These are phyloP conservation scores for Aphrophora alni DNA, from an alignment of 2,888 invertebrate genomes.

Conservation along the genomic window DNA sequence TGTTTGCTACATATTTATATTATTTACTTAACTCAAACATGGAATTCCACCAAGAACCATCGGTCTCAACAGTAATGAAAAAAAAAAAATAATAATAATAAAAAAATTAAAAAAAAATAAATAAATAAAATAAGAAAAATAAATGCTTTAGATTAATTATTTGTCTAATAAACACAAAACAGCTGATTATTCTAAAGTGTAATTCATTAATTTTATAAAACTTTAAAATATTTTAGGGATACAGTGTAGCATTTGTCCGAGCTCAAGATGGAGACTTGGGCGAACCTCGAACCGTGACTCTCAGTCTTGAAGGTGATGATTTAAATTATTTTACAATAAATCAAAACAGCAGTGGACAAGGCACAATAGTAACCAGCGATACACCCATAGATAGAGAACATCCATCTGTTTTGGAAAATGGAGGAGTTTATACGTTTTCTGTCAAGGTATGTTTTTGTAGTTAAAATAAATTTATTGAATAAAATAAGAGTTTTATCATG, in stretches of 20 bases:
- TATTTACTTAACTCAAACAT: too few species aligned
- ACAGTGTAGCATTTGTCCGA: conserved; percentile 71
- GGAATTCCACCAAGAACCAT: too few species aligned
- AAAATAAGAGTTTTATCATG: too few species aligned
- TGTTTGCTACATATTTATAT: too few species aligned
- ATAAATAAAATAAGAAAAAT: too few species aligned
- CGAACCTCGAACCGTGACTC: conserved; percentile 68
- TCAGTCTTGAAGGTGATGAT: conserved; percentile 72
- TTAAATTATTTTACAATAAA: conserved; percentile 72
- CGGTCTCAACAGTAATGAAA: too few species aligned
- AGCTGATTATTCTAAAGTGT: too few species aligned
- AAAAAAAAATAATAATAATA: too few species aligned
- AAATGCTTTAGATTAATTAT: too few species aligned
- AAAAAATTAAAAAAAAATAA: too few species aligned
- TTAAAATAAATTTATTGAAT: conserved; percentile 41
- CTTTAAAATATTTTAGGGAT: conserved; percentile 57
- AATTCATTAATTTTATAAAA: too few species aligned
- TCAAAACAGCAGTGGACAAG: conserved; percentile 59
- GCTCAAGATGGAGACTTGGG: conserved; percentile 85
- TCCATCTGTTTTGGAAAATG: conserved; percentile 74
- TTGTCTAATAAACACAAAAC: too few species aligned
- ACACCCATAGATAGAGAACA: conserved; percentile 77
- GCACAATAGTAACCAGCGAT: conserved; percentile 64
- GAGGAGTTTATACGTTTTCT: conserved; percentile 76
- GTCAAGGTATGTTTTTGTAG: conserved; percentile 61